Evolutionary conservation across 2,797 vertebrate species (phyloP), one percentile per base, ranked within the genome.

Genomic region (Myoxocephalus aenaeus): DNA sequence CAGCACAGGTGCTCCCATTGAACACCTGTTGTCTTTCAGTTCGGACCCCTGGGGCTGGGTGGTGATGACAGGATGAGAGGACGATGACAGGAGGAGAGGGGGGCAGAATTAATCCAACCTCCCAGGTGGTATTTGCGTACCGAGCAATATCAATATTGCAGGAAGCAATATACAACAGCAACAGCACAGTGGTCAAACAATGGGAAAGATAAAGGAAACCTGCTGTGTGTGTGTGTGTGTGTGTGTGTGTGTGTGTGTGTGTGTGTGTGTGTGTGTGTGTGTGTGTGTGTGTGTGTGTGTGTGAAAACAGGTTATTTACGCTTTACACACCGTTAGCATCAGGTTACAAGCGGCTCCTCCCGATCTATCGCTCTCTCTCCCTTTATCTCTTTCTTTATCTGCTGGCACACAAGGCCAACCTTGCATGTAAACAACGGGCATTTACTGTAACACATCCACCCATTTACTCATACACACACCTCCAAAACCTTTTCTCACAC

Each of bases 1-100:
- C 68, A 71, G 70, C n/a, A 81, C 89, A 88, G 86, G 81, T 85
- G 87, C 67, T 85, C 71, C 74, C 79, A 64, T 22, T 75, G 70
- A 70, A 88, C 92, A 93, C 88, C 92, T 92, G 92, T 88, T 83
- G 84, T 42, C 77, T 80, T 74, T 86, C 79, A 81, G 70, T 73
- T 65, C 62, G 78, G 82, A 86, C 87, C 90, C 88, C 90, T 64
- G 81, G 84, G 87, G 77, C 48, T 75, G 70, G 62, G 66, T 27
- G 82, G 82, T 36, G 82, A 48, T 80, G 87, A 83, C 77, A 71
- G 58, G 73, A 61, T 59, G 72, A 56, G 18, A 34, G 75, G 34
- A 56, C 5, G 18, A 38, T 84, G 77, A 81, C 79, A 75, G 66
- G 65, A 65, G 61, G 25, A 7, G 34, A 14, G 36, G 57, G 75